Evolutionary conservation across 2,113 vertebrate species (phyloP).

Genomic region (Casuarius casuarius): DNA sequence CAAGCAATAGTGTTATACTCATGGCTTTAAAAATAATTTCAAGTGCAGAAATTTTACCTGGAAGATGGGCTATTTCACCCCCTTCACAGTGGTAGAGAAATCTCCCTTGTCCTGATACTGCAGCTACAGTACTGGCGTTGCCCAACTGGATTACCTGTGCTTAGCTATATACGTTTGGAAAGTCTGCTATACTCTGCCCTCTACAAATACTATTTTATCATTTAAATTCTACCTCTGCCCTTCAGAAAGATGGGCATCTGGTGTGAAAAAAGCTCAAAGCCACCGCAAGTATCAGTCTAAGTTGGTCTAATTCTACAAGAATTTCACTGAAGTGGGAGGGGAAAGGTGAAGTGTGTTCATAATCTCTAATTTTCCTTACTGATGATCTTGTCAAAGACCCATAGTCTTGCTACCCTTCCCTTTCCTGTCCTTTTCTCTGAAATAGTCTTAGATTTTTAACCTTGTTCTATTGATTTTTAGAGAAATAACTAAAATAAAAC

Average conservation of each 20-base stretch:
- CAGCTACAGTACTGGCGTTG: background rate
- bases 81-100: background rate
- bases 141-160: background rate
- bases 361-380: constrained; percentile 44
- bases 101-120: background rate
- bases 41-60: background rate
- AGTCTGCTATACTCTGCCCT: background rate
- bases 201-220: constrained; percentile 4
- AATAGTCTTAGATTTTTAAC: background rate
- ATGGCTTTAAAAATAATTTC: background rate
- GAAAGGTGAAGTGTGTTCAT: constrained; percentile 20
- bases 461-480: background rate
- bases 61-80: background rate
- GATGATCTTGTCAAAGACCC: background rate
- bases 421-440: background rate
- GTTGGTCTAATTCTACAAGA: constrained; percentile 36
- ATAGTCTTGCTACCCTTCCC: background rate
- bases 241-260: constrained; percentile 15
- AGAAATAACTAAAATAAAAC: background rate
- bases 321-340: constrained; percentile 4
- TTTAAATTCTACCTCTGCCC: background rate
- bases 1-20: background rate
- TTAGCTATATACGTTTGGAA: background rate
- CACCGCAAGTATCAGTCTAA: constrained; percentile 3
- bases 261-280: constrained; percentile 24